A percentile compares a stretch with the other conserved stretches of the same genome.
phyloP scores from a whole-genome alignment of 2,797 vertebrate genomes.

The Aythya fuligula region DNA sequence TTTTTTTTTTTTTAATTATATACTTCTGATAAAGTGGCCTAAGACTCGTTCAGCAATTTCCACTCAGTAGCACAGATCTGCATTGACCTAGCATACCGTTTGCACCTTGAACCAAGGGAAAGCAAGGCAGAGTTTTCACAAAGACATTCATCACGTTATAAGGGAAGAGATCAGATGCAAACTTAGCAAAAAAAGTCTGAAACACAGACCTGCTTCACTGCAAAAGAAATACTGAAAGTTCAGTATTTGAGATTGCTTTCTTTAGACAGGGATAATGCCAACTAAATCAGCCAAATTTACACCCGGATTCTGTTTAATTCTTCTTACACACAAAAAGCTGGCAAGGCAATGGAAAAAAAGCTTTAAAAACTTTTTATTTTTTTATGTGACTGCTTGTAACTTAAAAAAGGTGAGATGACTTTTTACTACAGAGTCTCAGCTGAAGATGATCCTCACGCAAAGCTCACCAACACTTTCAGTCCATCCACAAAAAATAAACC shows the following conservation, averaged over 20 bases:
- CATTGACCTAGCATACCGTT: not conserved
- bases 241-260: not conserved
- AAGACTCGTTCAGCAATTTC: not conserved
- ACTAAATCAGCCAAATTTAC: not conserved
- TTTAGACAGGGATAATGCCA: not conserved
- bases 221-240: rapidly evolving
- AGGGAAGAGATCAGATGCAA: not conserved
- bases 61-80: not conserved
- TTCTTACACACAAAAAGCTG: not conserved
- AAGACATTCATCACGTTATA: not conserved
- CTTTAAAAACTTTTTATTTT: not conserved
- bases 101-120: not conserved
- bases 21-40: not conserved
- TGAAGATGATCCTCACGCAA: not conserved
- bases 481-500: not conserved
- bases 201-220: not conserved
- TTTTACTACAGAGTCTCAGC: not conserved
- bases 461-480: not conserved
- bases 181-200: not conserved
- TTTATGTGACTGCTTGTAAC: not conserved
- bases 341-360: not conserved
- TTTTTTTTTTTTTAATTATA: not conserved
- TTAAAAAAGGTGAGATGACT: not conserved
- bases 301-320: not conserved
- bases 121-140: not conserved